These are phyloP conservation scores for Hylomyscus alleni DNA, from an alignment of 2,797 vertebrate species.

Conservation along the genomic window DNA sequence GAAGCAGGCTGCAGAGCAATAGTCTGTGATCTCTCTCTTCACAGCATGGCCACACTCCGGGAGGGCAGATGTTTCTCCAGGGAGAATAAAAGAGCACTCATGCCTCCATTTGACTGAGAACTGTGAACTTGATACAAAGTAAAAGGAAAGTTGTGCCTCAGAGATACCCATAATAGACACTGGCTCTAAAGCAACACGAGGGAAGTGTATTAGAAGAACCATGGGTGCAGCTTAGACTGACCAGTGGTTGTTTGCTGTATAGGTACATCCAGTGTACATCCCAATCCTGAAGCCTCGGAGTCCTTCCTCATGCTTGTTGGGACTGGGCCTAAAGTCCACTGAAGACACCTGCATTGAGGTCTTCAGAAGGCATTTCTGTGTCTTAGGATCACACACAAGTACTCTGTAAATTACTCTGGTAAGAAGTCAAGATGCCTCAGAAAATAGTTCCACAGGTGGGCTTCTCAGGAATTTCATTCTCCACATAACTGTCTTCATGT, in stretches of 20 bases:
- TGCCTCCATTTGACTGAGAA: constrained; percentile 49
- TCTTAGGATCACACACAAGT: neutral
- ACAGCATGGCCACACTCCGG: neutral
- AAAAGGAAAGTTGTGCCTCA: neutral
- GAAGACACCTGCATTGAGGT: neutral
- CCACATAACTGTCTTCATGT: neutral
- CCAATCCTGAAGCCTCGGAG: neutral
- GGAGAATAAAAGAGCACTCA: constrained; percentile 42
- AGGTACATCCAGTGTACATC: neutral
- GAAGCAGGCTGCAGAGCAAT: constrained; percentile 55
- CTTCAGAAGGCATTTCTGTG: neutral
- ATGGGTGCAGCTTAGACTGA: neutral
- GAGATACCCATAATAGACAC: neutral
- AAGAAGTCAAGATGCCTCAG: neutral
- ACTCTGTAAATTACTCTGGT: neutral
- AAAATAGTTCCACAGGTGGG: neutral
- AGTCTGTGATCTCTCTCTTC: constrained; percentile 56
- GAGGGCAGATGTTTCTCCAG: constrained; percentile 55
- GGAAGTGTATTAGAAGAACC: neutral
- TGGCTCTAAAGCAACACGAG: neutral
- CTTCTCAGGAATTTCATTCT: neutral
- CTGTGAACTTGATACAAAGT: neutral
- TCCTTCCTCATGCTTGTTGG: neutral
- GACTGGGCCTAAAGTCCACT: neutral
- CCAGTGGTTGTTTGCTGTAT: neutral